A percentile compares a stretch with the other conserved stretches of the same genome.
These are phyloP conservation scores for Wiebesia pumilae DNA, from an alignment of 1,140 invertebrate genomes.

Conservation along the genomic window DNA sequence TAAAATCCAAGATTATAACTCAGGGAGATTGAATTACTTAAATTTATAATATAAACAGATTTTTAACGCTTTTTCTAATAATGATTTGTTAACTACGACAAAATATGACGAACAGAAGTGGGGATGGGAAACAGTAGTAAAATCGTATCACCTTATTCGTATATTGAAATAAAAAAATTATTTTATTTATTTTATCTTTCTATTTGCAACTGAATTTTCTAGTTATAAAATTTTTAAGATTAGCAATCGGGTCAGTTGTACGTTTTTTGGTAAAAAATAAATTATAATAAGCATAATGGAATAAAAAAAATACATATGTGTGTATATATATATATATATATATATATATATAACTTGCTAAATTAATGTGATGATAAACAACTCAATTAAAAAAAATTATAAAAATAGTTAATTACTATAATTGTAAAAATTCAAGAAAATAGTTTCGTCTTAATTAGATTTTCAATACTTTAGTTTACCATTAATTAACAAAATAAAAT, in stretches of 20 bases:
- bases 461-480: constrained; percentile 39
- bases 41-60: no score
- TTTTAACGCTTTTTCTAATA: no score
- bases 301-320: constrained; percentile 29
- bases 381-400: background rate
- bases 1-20: background rate
- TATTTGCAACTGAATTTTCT: constrained; percentile 27
- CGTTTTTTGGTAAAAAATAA: constrained; percentile 42
- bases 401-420: constrained; percentile 10
- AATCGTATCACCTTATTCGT: background rate
- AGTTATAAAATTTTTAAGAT: constrained; percentile 19
- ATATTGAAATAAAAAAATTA: constrained; percentile 33
- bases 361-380: constrained; percentile 37
- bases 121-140: background rate
- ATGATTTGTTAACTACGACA: no score
- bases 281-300: constrained; percentile 15
- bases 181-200: constrained; percentile 30
- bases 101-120: background rate
- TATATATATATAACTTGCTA: constrained; percentile 23
- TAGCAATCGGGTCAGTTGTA: constrained; percentile 14
- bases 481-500: constrained; percentile 23
- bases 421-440: constrained; percentile 36
- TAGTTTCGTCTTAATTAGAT: constrained; percentile 33
- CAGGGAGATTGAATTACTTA: background rate
- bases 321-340: no score